Conservation (phyloP, 2,888 invertebrate species). For the Zelleria hepariella region DNA sequence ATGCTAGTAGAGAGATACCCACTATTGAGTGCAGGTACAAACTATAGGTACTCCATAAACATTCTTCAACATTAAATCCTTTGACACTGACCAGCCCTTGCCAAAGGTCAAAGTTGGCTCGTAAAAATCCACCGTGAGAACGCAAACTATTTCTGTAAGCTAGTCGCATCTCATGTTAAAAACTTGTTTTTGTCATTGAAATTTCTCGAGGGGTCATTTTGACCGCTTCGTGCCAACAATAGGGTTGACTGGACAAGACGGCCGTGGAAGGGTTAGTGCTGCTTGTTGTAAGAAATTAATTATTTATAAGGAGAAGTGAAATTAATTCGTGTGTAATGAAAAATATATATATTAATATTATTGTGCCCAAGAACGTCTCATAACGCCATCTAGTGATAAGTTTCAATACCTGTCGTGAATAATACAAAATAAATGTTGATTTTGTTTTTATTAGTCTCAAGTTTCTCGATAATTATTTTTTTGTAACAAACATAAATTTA, state of each 20-base stretch:
- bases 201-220: slow-evolving; percentile 6
- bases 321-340: neutral
- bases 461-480: neutral
- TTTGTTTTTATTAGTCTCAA: neutral
- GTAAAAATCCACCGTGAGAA: slow-evolving; percentile 10
- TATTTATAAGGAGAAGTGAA: neutral
- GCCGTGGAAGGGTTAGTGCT: slow-evolving; percentile 2
- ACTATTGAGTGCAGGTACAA: neutral
- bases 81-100: neutral
- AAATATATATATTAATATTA: too few relatives aligned
- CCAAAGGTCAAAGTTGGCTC: neutral
- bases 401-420: neutral
- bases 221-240: slow-evolving; percentile 7
- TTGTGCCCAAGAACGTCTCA: too few relatives aligned
- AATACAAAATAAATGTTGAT: neutral
- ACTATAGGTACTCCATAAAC: neutral
- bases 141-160: slow-evolving; percentile 11
- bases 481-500: neutral
- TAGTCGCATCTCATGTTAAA: slow-evolving; percentile 9
- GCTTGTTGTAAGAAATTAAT: neutral
- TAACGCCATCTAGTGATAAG: slow-evolving; percentile 4
- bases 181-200: slow-evolving; percentile 19
- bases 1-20: neutral
- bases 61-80: neutral
- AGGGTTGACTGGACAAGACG: slow-evolving; percentile 12